Percentiles rank a stretch among this genome's conserved stretches.
These are phyloP conservation scores for Andrena marginata DNA, from an alignment of 2,888 invertebrate genomes.

Conservation along the genomic window DNA sequence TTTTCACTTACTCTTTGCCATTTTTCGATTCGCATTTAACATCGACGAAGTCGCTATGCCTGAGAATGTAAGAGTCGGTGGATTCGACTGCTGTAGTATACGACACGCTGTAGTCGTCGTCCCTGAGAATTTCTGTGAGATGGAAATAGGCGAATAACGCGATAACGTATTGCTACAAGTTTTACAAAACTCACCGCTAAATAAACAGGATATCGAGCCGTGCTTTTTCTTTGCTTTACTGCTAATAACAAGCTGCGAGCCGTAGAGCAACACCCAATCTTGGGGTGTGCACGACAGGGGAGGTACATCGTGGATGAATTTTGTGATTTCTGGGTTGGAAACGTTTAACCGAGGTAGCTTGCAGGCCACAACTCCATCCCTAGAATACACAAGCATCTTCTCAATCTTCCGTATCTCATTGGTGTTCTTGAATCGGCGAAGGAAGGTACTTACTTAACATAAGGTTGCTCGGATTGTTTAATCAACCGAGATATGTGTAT, in stretches of 20 bases:
- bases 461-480: slow-evolving; percentile 75
- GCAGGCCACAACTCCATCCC: slow-evolving; percentile 86
- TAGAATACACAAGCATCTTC: slow-evolving; percentile 45
- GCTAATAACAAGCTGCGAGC: slow-evolving; percentile 86
- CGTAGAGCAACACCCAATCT: slow-evolving; percentile 91
- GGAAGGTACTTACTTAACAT: slow-evolving; percentile 69
- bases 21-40: slow-evolving; percentile 87
- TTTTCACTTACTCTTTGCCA: slow-evolving; percentile 84
- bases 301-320: slow-evolving; percentile 88
- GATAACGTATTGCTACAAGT: background rate
- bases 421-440: background rate
- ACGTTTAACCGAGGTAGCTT: slow-evolving; percentile 89
- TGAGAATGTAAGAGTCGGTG: slow-evolving; percentile 88
- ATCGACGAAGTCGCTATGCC: slow-evolving; percentile 90
- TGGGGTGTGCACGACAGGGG: slow-evolving; percentile 88
- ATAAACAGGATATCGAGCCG: slow-evolving; percentile 83
- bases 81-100: slow-evolving; percentile 87
- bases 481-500: slow-evolving; percentile 79
- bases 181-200: slow-evolving; percentile 75
- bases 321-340: slow-evolving; percentile 90
- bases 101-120: slow-evolving; percentile 88
- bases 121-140: slow-evolving; percentile 89
- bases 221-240: slow-evolving; percentile 84
- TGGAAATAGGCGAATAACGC: background rate
- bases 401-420: background rate